A percentile compares a stretch with the other conserved stretches of the same genome.
These are phyloP conservation scores for Catostomus latipinnis DNA, from an alignment of 2,797 vertebrate genomes.

Conservation along the genomic window DNA sequence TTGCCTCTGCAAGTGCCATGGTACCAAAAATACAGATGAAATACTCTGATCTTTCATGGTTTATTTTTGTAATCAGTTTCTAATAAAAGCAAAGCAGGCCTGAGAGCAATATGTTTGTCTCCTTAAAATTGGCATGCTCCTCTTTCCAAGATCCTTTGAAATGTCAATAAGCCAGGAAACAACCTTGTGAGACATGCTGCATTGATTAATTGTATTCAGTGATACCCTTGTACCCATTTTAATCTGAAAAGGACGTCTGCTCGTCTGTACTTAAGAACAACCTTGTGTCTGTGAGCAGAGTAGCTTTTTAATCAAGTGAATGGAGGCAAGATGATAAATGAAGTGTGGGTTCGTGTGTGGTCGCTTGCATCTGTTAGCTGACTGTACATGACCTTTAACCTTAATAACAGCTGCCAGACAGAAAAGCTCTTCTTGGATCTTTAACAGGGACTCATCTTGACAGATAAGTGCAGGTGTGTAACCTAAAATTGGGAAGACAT, in stretches of 20 bases:
- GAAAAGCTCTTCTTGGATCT: slow-evolving; percentile 7
- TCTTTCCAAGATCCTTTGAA: not conserved
- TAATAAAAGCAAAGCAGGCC: not conserved
- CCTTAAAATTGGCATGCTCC: not conserved
- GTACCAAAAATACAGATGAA: too few species aligned
- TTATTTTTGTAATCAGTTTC: not conserved
- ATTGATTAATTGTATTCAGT: slow-evolving; percentile 20
- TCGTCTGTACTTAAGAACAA: slow-evolving; percentile 28
- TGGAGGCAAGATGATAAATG: slow-evolving; percentile 27
- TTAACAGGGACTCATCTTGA: slow-evolving; percentile 20
- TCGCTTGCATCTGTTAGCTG: slow-evolving; percentile 30
- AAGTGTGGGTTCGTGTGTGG: slow-evolving; percentile 21
- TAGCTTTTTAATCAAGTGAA: slow-evolving; percentile 47
- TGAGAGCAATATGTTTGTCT: not conserved
- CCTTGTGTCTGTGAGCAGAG: slow-evolving; percentile 12
- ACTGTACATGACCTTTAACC: not conserved
- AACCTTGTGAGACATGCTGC: not conserved
- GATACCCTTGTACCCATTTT: slow-evolving; percentile 10
- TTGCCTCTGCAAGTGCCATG: too few species aligned
- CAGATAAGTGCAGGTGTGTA: slow-evolving; percentile 7
- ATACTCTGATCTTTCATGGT: not conserved
- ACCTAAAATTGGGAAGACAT: not conserved
- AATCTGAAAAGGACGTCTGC: slow-evolving; percentile 36
- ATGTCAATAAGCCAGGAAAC: slow-evolving; percentile 4
- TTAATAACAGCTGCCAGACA: slow-evolving; percentile 40